These are phyloP conservation scores for Drosophila emarginata DNA, from an alignment of 2,888 invertebrate species.

Conservation along the genomic window DNA sequence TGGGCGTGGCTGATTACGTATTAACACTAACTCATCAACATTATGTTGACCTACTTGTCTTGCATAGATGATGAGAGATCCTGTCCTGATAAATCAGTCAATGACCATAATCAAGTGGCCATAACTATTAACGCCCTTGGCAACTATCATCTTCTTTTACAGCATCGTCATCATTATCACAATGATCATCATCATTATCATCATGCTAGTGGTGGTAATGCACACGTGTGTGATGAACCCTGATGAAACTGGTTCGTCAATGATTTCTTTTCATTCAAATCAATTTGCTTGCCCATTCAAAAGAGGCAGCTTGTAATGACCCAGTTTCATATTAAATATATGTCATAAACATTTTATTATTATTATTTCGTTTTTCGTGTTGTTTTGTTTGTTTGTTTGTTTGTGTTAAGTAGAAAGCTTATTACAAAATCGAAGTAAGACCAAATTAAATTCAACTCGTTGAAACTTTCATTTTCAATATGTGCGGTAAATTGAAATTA, in stretches of 20 bases:
- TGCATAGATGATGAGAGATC: constrained; percentile 4
- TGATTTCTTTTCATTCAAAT: constrained; percentile 51
- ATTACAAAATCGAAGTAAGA: constrained; percentile 50
- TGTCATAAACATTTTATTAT: constrained; percentile 52
- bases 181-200: constrained; percentile 24
- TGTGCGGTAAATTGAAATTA: constrained; percentile 73
- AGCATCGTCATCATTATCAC: constrained; percentile 31
- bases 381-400: background rate
- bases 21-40: constrained; percentile 7
- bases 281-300: constrained; percentile 48
- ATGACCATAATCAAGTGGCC: constrained; percentile 33
- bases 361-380: constrained; percentile 13
- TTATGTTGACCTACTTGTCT: constrained; percentile 48
- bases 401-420: constrained; percentile 57
- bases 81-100: constrained; percentile 33
- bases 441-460: constrained; percentile 70
- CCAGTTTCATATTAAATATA: constrained; percentile 66
- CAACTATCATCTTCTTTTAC: constrained; percentile 27
- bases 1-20: constrained; percentile 55
- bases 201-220: background rate
- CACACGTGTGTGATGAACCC: constrained; percentile 49
- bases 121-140: constrained; percentile 52
- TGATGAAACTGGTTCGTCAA: constrained; percentile 50
- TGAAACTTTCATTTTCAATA: constrained; percentile 73
- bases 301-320: constrained; percentile 63